Percentiles rank a stretch among this genome's conserved stretches.
phyloP scores from a whole-genome alignment of 2,888 invertebrate genomes.

The Gnatocerus cornutus region DNA sequence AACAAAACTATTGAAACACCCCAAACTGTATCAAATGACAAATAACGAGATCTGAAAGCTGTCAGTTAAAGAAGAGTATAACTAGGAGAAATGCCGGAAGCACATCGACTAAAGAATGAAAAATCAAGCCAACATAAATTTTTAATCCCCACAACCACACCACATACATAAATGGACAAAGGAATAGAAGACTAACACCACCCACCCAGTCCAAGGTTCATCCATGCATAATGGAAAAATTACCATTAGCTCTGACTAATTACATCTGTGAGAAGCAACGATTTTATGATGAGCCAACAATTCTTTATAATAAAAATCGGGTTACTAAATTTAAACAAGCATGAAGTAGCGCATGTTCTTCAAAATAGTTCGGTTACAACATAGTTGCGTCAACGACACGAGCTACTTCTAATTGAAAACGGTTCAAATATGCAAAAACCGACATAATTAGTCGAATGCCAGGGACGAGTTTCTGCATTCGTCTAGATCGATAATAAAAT shows the following conservation, averaged over 20 bases:
- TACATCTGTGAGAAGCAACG: neutral
- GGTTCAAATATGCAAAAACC: slow-evolving; percentile 33
- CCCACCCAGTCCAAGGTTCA: neutral
- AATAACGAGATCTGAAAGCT: too few relatives aligned
- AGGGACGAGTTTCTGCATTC: slow-evolving; percentile 4
- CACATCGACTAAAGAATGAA: neutral
- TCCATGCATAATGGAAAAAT: slow-evolving; percentile 12
- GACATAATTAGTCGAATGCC: slow-evolving; percentile 15
- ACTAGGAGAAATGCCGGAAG: neutral
- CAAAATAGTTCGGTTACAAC: slow-evolving; percentile 16
- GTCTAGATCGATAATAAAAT: slow-evolving; percentile 2
- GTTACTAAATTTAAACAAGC: slow-evolving; percentile 21
- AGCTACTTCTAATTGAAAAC: slow-evolving; percentile 30
- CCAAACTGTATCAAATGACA: neutral
- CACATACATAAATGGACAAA: slow-evolving; percentile 7
- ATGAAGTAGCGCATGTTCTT: slow-evolving; percentile 33
- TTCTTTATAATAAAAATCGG: slow-evolving; percentile 6
- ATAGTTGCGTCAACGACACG: slow-evolving; percentile 22
- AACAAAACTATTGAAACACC: neutral
- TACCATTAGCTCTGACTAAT: neutral
- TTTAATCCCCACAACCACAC: neutral
- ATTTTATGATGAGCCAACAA: slow-evolving; percentile 13
- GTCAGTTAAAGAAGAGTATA: neutral
- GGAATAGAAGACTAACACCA: neutral
- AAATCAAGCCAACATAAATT: neutral